Evolutionary conservation across 2,113 vertebrate genomes (phyloP).

Genomic region (Lophotis ruficrista): DNA sequence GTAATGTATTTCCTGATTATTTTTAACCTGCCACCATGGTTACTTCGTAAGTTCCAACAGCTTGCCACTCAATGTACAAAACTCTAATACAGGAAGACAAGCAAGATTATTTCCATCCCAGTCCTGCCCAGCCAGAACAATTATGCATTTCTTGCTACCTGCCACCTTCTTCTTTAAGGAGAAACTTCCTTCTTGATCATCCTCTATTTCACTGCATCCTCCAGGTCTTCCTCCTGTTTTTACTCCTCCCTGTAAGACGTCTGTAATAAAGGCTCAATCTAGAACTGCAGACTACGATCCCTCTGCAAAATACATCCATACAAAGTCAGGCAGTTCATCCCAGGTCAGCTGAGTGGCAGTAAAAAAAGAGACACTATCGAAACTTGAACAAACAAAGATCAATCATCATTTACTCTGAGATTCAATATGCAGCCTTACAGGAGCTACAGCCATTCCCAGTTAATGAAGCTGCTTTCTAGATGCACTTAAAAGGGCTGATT

Average conservation of each 20-base stretch:
- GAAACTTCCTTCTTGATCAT: background rate
- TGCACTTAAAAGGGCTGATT: background rate
- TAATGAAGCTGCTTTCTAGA: background rate
- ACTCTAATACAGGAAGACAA: background rate
- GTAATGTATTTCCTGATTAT: background rate
- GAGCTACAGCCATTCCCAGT: background rate
- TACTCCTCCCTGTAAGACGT: background rate
- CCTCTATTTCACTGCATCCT: background rate
- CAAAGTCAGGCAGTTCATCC: background rate
- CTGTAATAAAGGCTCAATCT: background rate
- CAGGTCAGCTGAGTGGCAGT: background rate
- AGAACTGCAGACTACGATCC: background rate
- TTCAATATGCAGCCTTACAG: background rate
- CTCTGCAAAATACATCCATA: background rate
- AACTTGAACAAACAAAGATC: background rate
- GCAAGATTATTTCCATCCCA: background rate
- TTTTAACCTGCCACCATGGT: background rate
- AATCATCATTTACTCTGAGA: background rate
- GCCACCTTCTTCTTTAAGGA: background rate
- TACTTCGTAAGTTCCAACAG: background rate
- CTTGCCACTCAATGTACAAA: background rate
- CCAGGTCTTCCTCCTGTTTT: background rate
- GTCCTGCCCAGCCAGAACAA: background rate
- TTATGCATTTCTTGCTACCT: background rate
- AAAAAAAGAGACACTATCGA: background rate